These are phyloP conservation scores for Dipodomys stephensi DNA, from an alignment of 2,113 vertebrate genomes.

Conservation along the genomic window DNA sequence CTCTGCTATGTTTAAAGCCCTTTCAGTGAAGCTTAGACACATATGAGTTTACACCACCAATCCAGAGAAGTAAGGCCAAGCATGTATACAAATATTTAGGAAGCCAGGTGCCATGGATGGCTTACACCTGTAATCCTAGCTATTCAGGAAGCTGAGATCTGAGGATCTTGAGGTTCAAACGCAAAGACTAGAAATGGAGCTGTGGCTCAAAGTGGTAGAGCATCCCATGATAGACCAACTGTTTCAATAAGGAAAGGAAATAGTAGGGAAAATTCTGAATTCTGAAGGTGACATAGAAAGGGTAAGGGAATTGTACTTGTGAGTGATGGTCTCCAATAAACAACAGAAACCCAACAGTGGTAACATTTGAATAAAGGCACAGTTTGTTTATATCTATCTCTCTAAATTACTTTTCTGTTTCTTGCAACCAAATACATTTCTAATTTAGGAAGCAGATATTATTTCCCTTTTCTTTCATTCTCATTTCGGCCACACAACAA, in stretches of 20 bases:
- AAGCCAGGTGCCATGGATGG: no score
- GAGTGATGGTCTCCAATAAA: background rate
- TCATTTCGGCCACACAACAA: background rate
- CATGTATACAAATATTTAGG: no score
- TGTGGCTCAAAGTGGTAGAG: no score
- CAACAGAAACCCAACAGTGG: no score
- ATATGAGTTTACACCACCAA: no score
- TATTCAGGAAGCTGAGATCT: no score
- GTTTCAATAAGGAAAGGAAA: no score
- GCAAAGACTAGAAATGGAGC: no score
- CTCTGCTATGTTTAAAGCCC: no score
- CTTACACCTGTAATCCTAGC: no score
- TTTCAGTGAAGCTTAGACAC: background rate
- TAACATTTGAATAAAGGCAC: background rate
- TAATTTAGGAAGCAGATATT: background rate
- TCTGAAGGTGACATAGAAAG: background rate
- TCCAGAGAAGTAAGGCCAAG: background rate
- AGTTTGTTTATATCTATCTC: background rate
- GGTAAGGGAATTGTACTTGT: background rate
- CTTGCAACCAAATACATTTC: background rate
- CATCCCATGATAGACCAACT: no score
- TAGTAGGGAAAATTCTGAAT: background rate
- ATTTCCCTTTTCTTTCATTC: slow-evolving; percentile 34
- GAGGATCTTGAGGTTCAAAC: no score
- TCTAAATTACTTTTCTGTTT: background rate